Conservation (phyloP, 2,113 vertebrate species). For the Syngnathus typhle region DNA sequence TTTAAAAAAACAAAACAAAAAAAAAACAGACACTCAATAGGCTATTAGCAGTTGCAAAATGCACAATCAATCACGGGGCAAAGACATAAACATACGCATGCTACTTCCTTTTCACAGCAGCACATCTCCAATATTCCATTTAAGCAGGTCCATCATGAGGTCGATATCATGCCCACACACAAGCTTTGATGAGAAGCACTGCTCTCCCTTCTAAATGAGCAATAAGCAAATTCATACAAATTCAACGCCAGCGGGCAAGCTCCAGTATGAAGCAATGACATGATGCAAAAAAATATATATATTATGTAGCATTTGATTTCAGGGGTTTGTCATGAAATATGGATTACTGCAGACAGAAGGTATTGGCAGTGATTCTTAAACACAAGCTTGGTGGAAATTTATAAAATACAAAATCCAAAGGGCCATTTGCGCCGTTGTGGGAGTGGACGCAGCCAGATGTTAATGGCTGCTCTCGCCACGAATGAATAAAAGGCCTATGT, state of each 20-base stretch:
- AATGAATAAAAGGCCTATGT: constrained; percentile 30
- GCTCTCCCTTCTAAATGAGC: background rate
- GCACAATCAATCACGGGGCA: background rate
- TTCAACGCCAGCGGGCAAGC: background rate
- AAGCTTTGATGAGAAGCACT: background rate
- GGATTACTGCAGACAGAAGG: no score
- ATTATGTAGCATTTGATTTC: no score
- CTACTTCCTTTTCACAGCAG: background rate
- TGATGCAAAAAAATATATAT: background rate
- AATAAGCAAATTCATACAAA: background rate
- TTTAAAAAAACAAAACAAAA: no score
- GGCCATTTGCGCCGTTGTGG: no score
- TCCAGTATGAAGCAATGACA: background rate
- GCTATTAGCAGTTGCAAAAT: background rate
- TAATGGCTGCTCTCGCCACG: background rate
- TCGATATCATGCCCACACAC: background rate
- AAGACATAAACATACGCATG: background rate
- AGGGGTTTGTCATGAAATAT: no score
- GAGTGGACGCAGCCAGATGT: no score
- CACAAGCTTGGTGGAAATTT: no score
- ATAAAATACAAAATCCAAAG: no score
- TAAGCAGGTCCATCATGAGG: background rate
- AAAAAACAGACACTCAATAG: background rate
- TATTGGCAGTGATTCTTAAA: no score
- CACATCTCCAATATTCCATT: background rate